Evolutionary conservation across 1,140 invertebrate genomes (phyloP), one percentile per base, ranked within the genome.

Genomic region (Gonioctena quinquepunctata): DNA sequence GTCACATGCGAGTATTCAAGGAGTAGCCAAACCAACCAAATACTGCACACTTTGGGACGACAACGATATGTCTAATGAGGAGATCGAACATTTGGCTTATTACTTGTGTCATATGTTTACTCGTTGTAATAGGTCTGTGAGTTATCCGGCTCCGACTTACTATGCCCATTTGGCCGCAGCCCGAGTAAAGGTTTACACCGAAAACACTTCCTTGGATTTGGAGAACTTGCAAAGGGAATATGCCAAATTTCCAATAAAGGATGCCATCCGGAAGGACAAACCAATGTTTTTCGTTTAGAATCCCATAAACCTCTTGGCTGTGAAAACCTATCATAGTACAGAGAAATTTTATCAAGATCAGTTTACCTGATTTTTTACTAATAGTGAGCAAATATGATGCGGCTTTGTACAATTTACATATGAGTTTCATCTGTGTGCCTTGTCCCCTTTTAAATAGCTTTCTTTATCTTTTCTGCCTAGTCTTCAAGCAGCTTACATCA

Each of bases 81-180:
- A 94, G 64, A 84, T 97, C n/a, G 92, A 97, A 50, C 28, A 81
- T 70, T 79, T 97, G 62, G 93, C 95, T 0, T 96, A 93, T 84
- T 91, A 92, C 79, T 83, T 98, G 18, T 98, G 96, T 81, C 94
- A 97, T 78, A 87, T 96, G 84, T 97, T 95, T 82, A 88, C 92
- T 2, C 88, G 96, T 16, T 98, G 96, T 81, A 92, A 90, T 60
- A 87, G 94, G 62, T 88, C 93, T 2, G 95, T 98, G 0, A 96
- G 93, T 11, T 96, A 97, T 86, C 96, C 96, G 1, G 92, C 96
- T 1, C 95, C 96, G 1, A 96, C 94, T 0, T 97, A 97, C 83
- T 96, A 97, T 83, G 95, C 96, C 22, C 95, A 98, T 86, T 87
- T 96, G 64, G 95, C 92, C n/a, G 95, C 94, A 11, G 91, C 91